These are phyloP conservation scores for Scolanthus callimorphus DNA, from an alignment of 92 coral and sea anemone species.

Conservation along the genomic window DNA sequence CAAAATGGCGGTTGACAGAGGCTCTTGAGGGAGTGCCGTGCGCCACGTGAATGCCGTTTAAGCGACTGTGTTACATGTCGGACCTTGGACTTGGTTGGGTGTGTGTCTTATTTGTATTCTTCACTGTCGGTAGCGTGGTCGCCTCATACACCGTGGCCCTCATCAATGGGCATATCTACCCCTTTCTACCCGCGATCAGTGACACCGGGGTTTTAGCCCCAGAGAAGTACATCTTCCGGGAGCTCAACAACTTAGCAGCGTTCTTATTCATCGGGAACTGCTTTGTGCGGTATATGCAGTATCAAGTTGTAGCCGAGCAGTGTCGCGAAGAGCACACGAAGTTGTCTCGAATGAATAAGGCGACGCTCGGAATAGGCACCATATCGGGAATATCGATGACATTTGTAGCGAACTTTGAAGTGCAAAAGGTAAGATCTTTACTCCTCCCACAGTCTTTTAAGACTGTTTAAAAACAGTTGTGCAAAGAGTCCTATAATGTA, in stretches of 20 bases:
- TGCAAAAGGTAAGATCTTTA: constrained; percentile 72
- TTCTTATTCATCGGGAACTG: constrained; percentile 67
- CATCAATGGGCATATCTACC: constrained; percentile 66
- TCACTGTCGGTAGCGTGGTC: constrained; percentile 42
- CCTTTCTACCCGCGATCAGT: constrained; percentile 77
- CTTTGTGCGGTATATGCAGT: constrained; percentile 78
- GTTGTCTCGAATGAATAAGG: constrained; percentile 52
- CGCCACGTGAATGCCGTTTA: no score
- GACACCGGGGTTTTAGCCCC: constrained; percentile 79
- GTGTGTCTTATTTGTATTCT: constrained; percentile 53
- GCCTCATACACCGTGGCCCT: constrained; percentile 66
- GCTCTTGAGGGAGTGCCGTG: no score
- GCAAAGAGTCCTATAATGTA: no score
- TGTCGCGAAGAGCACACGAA: constrained; percentile 55
- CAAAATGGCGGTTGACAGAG: no score
- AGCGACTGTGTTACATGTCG: no score
- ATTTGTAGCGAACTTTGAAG: constrained; percentile 78
- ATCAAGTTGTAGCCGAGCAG: constrained; percentile 65
- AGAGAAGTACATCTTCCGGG: constrained; percentile 75
- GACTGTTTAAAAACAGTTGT: no score
- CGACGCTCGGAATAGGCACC: constrained; percentile 65
- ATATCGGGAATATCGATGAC: constrained; percentile 76
- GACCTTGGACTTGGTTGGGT: constrained; percentile 75
- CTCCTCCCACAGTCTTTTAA: no score
- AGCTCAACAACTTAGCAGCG: constrained; percentile 60